These are phyloP conservation scores for Dasysyrphus tricinctus DNA, from an alignment of 2,888 invertebrate genomes.

Conservation along the genomic window DNA sequence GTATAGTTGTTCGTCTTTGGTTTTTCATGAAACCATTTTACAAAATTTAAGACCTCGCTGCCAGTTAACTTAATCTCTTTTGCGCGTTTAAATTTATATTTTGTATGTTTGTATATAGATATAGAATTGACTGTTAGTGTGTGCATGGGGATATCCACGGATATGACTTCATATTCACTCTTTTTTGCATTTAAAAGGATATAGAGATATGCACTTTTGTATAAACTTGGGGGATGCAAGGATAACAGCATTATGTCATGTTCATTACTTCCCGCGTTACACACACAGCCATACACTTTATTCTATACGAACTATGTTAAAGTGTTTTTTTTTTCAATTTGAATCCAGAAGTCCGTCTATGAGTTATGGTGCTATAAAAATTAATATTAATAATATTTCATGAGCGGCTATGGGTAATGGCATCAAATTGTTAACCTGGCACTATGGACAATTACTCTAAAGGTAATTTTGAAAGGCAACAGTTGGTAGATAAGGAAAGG, in stretches of 20 bases:
- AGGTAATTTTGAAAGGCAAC: slow-evolving; percentile 34
- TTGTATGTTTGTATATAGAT: background rate
- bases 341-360: slow-evolving; percentile 24
- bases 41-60: slow-evolving; percentile 52
- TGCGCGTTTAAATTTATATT: slow-evolving; percentile 31
- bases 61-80: slow-evolving; percentile 57
- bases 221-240: slow-evolving; percentile 35
- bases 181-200: slow-evolving; percentile 26
- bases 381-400: slow-evolving; percentile 71
- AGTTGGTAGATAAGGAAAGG: background rate
- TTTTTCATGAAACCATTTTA: slow-evolving; percentile 51
- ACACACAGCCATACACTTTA: background rate
- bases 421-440: slow-evolving; percentile 31
- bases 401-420: slow-evolving; percentile 30
- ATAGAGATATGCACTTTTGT: background rate
- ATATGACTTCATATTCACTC: slow-evolving; percentile 59
- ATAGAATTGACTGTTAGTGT: slow-evolving; percentile 1
- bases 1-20: background rate
- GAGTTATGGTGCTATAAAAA: slow-evolving; percentile 72
- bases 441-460: slow-evolving; percentile 35
- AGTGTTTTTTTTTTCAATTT: slow-evolving; percentile 16
- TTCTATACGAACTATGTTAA: background rate
- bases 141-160: slow-evolving; percentile 24
- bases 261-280: slow-evolving; percentile 58
- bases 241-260: slow-evolving; percentile 66